Base-by-base conservation (phyloP, 1,140 invertebrate species). In the Eciton burchellii region DNA sequence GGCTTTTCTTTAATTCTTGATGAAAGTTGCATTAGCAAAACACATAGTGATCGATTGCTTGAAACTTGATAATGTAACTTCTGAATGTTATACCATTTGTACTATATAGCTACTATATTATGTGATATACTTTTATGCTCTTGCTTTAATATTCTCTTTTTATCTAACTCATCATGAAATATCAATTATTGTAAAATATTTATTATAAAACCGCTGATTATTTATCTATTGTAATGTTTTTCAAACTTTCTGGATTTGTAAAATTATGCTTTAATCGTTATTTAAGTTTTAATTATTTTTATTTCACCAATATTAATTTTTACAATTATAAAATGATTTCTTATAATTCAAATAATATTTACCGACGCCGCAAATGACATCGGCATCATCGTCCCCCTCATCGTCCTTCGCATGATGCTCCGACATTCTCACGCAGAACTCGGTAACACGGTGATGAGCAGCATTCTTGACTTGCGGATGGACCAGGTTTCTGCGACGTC, bases 401-500 rank as follows among this genome's bases (percentile, higher is more conserved):
- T 91, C 76, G 0, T 90, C 24, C 3, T 74, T 76, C 3, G 19
- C 57, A 3, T 77, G 81, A 14, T 65, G 84, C 35, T 92, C 90
- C 14, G 87, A 90, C 91, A 93, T 93, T 26, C 49, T 90, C 29
- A 92, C 68, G 5, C 84, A 72, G 21, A 93, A 66, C 29, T 93
- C 88, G 0, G 91, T 91, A 26, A 92, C 77, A 29, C 88, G 84
- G 70, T 85, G 90, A n/a, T 29, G 62, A 8, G 59, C 24, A 8
- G 82, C 59, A 43, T 83, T 60, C 62, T 70, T 49, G 73, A 60
- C 56, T 41, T 84, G 35, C 1, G 91, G 91, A 66, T 90, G 84
- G 8, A 91, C 74, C 24, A 87, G 19, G 77, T 91, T 91, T 19
- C 59, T 89, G 19, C 63, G 84, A 72, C 49, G 73, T 70, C 73